Evolutionary conservation across 2,797 vertebrate genomes (phyloP).

Genomic region (Paramormyrops hopkinsi): DNA sequence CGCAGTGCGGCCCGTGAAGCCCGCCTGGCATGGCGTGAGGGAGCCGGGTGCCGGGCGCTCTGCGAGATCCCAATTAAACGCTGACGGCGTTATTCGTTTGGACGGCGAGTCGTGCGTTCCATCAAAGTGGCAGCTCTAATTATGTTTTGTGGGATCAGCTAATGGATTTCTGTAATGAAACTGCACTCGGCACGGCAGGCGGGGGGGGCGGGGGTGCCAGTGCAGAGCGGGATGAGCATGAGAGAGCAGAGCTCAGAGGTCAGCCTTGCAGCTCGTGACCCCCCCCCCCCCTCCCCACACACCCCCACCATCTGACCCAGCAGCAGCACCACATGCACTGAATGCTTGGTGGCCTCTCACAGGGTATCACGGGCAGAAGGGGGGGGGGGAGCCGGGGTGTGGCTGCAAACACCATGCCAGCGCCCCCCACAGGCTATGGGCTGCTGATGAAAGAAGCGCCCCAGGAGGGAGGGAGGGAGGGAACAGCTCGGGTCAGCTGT

Average conservation of each 20-base stretch:
- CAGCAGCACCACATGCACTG: neutral
- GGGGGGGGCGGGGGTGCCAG: neutral
- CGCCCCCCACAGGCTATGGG: neutral
- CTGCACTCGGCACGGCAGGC: conserved; percentile 41
- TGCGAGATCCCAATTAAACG: conserved; percentile 80
- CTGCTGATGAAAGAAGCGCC: neutral
- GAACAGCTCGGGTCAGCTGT: neutral
- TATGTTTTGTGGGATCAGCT: conserved; percentile 88
- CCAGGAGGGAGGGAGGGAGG: neutral
- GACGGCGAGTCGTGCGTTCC: conserved; percentile 72
- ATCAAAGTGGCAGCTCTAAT: conserved; percentile 95
- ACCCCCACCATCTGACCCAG: neutral
- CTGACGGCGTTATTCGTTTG: conserved; percentile 89
- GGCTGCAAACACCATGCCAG: neutral
- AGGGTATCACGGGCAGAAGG: neutral
- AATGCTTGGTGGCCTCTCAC: neutral
- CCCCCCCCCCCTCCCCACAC: neutral
- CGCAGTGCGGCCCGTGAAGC: neutral
- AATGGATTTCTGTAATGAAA: conserved; percentile 82
- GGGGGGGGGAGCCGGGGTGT: neutral
- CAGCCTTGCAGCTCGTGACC: neutral
- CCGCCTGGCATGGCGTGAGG: neutral
- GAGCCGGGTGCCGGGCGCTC: conserved; percentile 33
- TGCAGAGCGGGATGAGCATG: neutral
- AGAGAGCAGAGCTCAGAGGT: neutral